Evolutionary conservation across 2,113 vertebrate genomes (phyloP).

Genomic region (Osmerus eperlanus): DNA sequence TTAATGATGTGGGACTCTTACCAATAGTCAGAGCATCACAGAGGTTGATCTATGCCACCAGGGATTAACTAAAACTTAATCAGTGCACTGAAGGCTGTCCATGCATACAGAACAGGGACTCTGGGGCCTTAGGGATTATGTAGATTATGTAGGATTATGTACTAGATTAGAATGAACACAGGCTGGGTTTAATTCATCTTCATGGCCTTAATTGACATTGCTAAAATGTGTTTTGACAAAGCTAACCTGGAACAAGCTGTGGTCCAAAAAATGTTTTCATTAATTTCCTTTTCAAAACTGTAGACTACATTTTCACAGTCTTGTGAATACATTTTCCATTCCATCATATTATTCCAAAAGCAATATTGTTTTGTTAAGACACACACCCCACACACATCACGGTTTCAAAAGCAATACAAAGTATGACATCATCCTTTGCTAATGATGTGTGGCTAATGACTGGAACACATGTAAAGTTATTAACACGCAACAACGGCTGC

Average conservation of each 20-base stretch:
- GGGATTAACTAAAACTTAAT: conserved; percentile 9
- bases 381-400: too few species aligned
- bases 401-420: neutral
- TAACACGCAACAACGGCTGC: conserved; percentile 32
- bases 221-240: too few species aligned
- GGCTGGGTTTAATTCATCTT: too few species aligned
- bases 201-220: too few species aligned
- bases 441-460: conserved; percentile 33
- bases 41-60: conserved; percentile 27
- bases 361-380: neutral
- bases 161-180: too few species aligned
- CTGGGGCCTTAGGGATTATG: too few species aligned
- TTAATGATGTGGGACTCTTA: conserved; percentile 36
- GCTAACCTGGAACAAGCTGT: neutral
- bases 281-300: too few species aligned
- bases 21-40: conserved; percentile 3
- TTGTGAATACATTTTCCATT: too few species aligned
- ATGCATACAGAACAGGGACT: too few species aligned
- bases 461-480: conserved; percentile 36
- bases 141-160: too few species aligned
- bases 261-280: neutral
- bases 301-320: too few species aligned
- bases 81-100: conserved; percentile 9
- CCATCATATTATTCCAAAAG: too few species aligned
- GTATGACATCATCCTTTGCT: neutral